Base-by-base conservation (phyloP, 2,888 invertebrate genomes). In the Synergus umbraculus region DNA sequence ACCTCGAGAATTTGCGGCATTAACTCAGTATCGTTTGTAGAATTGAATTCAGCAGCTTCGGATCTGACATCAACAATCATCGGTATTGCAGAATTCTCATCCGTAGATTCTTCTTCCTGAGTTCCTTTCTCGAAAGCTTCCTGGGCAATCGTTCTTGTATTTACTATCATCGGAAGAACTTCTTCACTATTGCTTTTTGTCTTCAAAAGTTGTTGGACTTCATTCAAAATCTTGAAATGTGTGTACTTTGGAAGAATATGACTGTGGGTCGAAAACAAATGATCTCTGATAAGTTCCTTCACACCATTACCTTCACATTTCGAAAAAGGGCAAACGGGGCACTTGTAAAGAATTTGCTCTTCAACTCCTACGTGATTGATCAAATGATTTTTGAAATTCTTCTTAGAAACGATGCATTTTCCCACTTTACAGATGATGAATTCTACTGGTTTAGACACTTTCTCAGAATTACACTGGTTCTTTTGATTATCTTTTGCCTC, bases 111-210 rank as follows among this genome's bases (percentile, higher is more conserved):
- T 0, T 54, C 22, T 22, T 76, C 76, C 9, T 79, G 79, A n/a
- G 81, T 79, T 46, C 58, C 78, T 10, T 64, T 79, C 15, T 89
- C 89, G 29, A 90, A 90, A 9, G 83, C 82, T 73, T 88, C 88
- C 0, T 87, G 84, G 1, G 88, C 81, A 22, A 90, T 90, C 0
- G 89, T 90, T 46, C 86, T 83, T 10, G 89, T 80, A 78, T 87
- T 87, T 4, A 90, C 80, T 13, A 91, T 90, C 76, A 85, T 89
- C 4, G 90, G 90, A 15, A 87, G 18, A 2, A 81, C 81, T 15
- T 81, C 67, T 0, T 76, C 4, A 4, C 76, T 79, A 3, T 65
- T 79, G 13, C 81, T 37, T 15, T 82, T 77, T 1, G n/a, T 64
- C 46, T 60, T 64, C 44, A 76, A 0, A 5, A 5, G 4, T 18